A percentile compares a stretch with the other conserved stretches of the same genome.
These are phyloP conservation scores for Sturnus vulgaris DNA, from an alignment of 2,113 vertebrate species.

Conservation along the genomic window DNA sequence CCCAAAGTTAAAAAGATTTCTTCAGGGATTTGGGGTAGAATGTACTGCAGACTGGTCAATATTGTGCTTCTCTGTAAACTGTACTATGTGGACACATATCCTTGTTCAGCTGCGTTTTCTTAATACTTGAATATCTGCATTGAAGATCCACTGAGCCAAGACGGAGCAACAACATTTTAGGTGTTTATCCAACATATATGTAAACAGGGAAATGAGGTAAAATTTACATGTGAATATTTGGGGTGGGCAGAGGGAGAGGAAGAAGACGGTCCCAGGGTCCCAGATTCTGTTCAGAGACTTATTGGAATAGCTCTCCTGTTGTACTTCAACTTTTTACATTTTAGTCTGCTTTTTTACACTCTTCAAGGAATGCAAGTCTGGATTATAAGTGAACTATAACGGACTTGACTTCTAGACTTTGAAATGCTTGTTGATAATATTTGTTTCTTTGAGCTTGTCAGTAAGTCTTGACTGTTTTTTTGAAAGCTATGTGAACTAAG, in stretches of 20 bases:
- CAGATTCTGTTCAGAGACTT: not conserved
- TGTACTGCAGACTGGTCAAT: slow-evolving; percentile 85
- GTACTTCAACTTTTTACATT: not conserved
- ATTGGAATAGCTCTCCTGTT: slow-evolving; percentile 10
- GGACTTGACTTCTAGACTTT: slow-evolving; percentile 20
- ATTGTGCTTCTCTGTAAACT: slow-evolving; percentile 83
- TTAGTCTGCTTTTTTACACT: not conserved
- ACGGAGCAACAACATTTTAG: slow-evolving; percentile 7
- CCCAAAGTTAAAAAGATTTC: slow-evolving; percentile 68
- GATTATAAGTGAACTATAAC: not conserved
- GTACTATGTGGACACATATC: slow-evolving; percentile 74
- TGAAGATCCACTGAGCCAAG: slow-evolving; percentile 73
- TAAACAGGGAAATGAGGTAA: slow-evolving; percentile 23
- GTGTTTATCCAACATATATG: slow-evolving; percentile 17
- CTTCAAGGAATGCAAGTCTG: not conserved
- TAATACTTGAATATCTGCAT: slow-evolving; percentile 69
- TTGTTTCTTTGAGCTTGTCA: not conserved
- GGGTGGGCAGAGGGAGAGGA: not conserved
- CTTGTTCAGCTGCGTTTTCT: slow-evolving; percentile 85
- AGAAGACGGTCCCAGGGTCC: not conserved
- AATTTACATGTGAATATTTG: slow-evolving; percentile 25
- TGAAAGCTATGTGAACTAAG: not conserved
- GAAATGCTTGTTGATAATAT: not conserved
- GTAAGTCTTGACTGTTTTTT: not conserved
- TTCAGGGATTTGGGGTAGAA: slow-evolving; percentile 71